Evolutionary conservation across 2,113 vertebrate species (phyloP).

Genomic region (Gavialis gangeticus): DNA sequence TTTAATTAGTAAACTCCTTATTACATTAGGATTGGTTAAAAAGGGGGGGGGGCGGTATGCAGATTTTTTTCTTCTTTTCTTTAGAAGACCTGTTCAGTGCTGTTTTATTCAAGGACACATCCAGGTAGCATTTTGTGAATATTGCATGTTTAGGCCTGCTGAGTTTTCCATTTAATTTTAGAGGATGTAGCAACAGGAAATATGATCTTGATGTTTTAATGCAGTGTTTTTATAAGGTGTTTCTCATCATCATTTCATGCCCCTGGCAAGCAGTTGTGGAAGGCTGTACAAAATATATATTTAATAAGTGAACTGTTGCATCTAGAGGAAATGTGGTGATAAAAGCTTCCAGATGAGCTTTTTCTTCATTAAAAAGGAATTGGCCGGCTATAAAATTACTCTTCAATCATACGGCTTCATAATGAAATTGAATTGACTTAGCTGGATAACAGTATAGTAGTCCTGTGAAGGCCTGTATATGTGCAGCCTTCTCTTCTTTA

Average conservation of each 20-base stretch:
- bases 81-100: fast-evolving
- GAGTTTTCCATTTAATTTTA: background rate
- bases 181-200: background rate
- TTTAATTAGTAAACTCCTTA: background rate
- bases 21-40: fast-evolving
- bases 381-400: background rate
- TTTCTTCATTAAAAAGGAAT: background rate
- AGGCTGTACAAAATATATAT: background rate
- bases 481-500: background rate
- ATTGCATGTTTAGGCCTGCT: background rate
- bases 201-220: background rate
- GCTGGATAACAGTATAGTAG: fast-evolving
- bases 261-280: background rate
- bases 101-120: background rate
- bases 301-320: background rate
- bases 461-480: background rate
- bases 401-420: background rate
- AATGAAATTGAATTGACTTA: background rate
- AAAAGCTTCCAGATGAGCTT: background rate
- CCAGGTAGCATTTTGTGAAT: background rate
- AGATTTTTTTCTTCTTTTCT: background rate
- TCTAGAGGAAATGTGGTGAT: background rate
- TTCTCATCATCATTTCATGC: background rate
- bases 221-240: fast-evolving
- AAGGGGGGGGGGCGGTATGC: background rate